These are phyloP conservation scores for Mylabris phalerata DNA, from an alignment of 1,140 invertebrate species.

Conservation along the genomic window DNA sequence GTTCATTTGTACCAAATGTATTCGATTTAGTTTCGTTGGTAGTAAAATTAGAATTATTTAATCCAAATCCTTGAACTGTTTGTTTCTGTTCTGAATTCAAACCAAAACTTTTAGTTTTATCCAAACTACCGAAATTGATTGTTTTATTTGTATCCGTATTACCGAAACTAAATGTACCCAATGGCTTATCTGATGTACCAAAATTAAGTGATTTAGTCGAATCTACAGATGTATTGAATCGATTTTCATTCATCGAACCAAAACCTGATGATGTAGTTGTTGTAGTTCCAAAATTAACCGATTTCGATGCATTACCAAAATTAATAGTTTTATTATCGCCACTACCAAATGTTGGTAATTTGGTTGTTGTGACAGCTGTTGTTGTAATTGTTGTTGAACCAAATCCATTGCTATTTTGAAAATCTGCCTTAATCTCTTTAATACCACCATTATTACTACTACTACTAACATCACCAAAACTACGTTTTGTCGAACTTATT, in stretches of 20 bases:
- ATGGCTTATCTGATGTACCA: neutral
- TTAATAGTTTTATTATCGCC: neutral
- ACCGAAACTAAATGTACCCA: neutral
- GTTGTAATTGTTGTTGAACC: neutral
- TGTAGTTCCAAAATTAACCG: neutral
- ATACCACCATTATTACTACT: no score
- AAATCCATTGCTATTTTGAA: neutral
- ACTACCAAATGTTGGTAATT: neutral
- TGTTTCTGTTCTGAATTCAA: constrained; percentile 1
- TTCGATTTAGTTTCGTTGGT: constrained; percentile 6
- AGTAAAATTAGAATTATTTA: neutral
- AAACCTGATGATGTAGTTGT: neutral
- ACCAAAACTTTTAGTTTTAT: constrained; percentile 2
- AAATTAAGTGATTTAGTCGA: neutral
- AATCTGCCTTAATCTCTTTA: neutral
- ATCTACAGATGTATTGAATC: neutral
- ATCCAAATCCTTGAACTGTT: neutral
- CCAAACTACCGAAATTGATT: neutral
- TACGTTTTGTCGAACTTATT: no score
- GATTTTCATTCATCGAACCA: neutral
- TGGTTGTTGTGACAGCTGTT: neutral
- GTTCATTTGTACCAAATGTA: neutral
- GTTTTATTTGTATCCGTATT: constrained; percentile 1
- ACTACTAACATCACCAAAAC: no score
- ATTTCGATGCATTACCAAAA: neutral